phyloP scores from a whole-genome alignment of 92 coral and sea anemone species.

The Zoanthus sansibaricus region DNA sequence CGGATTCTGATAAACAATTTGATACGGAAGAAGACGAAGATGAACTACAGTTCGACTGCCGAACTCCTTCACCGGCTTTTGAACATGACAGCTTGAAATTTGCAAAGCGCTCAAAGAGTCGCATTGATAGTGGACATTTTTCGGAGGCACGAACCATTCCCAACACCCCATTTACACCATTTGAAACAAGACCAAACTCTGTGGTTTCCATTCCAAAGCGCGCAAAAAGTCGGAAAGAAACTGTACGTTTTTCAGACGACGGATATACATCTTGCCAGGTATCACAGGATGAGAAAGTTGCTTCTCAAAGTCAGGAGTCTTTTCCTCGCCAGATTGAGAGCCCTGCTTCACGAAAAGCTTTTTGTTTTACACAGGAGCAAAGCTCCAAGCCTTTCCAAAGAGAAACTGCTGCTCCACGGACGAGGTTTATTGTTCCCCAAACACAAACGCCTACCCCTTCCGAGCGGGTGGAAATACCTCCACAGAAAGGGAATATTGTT shows the following conservation, averaged over 20 bases:
- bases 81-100: neutral
- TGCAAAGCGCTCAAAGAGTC: slow-evolving; percentile 15
- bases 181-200: slow-evolving; percentile 14
- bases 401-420: neutral
- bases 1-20: slow-evolving; percentile 15
- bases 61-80: slow-evolving; percentile 32
- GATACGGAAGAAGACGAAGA: slow-evolving; percentile 42
- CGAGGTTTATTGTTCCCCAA: neutral
- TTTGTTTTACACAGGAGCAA: too few species aligned
- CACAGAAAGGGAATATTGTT: neutral
- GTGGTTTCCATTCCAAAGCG: slow-evolving; percentile 11
- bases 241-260: slow-evolving; percentile 27
- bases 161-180: slow-evolving; percentile 21
- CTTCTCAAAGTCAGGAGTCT: neutral
- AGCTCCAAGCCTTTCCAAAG: neutral
- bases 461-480: neutral
- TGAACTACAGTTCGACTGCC: slow-evolving; percentile 14
- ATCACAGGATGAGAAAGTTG: neutral
- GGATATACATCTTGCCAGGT: neutral
- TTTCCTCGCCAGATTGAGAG: neutral
- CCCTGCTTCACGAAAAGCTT: neutral
- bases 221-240: slow-evolving; percentile 17
- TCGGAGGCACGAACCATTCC: slow-evolving; percentile 30
- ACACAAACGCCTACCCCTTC: neutral
- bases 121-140: slow-evolving; percentile 39